Percentiles rank a stretch among this genome's conserved stretches.
phyloP scores from a whole-genome alignment of 2,888 invertebrate species.

The Mesorhabditis belari region DNA sequence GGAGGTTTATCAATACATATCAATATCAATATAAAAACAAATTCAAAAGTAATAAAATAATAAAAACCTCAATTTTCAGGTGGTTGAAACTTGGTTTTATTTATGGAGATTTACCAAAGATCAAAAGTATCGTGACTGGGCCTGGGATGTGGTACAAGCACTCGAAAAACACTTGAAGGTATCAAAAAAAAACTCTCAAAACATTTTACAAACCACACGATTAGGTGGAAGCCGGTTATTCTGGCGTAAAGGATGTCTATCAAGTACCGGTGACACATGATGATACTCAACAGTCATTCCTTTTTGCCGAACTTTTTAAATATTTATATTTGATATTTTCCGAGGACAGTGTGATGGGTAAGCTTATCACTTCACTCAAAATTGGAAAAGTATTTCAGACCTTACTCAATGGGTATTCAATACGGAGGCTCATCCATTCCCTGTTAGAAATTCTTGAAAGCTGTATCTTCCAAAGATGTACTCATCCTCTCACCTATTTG shows the following conservation, averaged over 20 bases:
- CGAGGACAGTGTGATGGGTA: slow-evolving; percentile 68
- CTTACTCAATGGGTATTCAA: slow-evolving; percentile 97
- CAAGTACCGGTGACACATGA: slow-evolving; percentile 70
- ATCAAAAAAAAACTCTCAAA: background rate
- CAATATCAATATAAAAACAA: background rate
- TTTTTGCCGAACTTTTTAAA: slow-evolving; percentile 59
- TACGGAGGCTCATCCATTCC: slow-evolving; percentile 91
- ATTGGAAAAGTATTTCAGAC: no score
- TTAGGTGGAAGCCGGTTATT: slow-evolving; percentile 82
- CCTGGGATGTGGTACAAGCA: slow-evolving; percentile 91
- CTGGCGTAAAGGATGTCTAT: slow-evolving; percentile 91
- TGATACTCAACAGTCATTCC: slow-evolving; percentile 96
- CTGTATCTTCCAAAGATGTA: no score
- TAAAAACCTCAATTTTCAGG: slow-evolving; percentile 70
- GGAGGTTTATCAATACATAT: slow-evolving; percentile 19
- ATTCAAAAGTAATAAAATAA: slow-evolving; percentile 27
- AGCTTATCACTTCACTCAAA: no score
- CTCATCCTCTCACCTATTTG: no score
- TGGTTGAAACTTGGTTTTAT: slow-evolving; percentile 89
- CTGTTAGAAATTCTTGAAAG: slow-evolving; percentile 64
- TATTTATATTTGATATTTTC: slow-evolving; percentile 85
- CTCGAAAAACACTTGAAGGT: slow-evolving; percentile 40
- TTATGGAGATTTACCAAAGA: slow-evolving; percentile 84
- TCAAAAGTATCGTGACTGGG: slow-evolving; percentile 89
- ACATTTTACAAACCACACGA: slow-evolving; percentile 66